Evolutionary conservation across 2,888 invertebrate genomes (phyloP).

Genomic region (Drosophila phalerata): DNA sequence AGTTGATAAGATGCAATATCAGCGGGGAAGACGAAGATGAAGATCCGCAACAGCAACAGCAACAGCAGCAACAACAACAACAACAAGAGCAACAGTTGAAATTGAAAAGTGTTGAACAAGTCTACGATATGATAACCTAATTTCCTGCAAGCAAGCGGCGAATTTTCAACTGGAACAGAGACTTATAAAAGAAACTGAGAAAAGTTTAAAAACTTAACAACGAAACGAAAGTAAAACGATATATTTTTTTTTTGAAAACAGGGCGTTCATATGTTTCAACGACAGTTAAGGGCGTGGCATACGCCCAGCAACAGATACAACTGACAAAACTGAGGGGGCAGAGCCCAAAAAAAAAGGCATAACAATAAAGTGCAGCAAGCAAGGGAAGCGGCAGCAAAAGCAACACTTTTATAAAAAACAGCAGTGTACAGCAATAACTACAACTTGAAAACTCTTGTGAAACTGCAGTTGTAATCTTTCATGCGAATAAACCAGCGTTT

Average conservation of each 20-base stretch:
- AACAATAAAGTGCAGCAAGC: slow-evolving; percentile 20
- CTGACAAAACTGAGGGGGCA: slow-evolving; percentile 48
- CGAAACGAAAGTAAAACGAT: slow-evolving; percentile 71
- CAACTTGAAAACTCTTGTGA: slow-evolving; percentile 41
- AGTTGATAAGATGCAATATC: slow-evolving; percentile 82
- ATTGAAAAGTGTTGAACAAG: slow-evolving; percentile 77
- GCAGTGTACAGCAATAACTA: slow-evolving; percentile 10
- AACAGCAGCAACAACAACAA: slow-evolving; percentile 52
- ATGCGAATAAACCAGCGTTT: slow-evolving; percentile 85
- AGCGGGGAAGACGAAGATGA: slow-evolving; percentile 84
- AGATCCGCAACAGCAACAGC: slow-evolving; percentile 72
- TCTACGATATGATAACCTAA: slow-evolving; percentile 80
- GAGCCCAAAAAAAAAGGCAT: slow-evolving; percentile 23
- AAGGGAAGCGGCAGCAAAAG: slow-evolving; percentile 22
- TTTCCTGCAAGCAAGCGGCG: slow-evolving; percentile 55
- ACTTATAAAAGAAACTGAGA: slow-evolving; percentile 40
- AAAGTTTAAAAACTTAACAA: slow-evolving; percentile 32
- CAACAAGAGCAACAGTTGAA: slow-evolving; percentile 50
- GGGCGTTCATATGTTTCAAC: slow-evolving; percentile 73
- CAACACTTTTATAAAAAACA: slow-evolving; percentile 13
- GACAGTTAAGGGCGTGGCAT: slow-evolving; percentile 70
- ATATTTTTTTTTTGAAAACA: slow-evolving; percentile 39
- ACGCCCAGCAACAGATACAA: slow-evolving; percentile 65
- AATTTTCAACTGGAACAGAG: slow-evolving; percentile 37
- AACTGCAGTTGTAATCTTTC: slow-evolving; percentile 73